Conservation (phyloP, 2,113 vertebrate genomes). For the Nothoprocta pentlandii region DNA sequence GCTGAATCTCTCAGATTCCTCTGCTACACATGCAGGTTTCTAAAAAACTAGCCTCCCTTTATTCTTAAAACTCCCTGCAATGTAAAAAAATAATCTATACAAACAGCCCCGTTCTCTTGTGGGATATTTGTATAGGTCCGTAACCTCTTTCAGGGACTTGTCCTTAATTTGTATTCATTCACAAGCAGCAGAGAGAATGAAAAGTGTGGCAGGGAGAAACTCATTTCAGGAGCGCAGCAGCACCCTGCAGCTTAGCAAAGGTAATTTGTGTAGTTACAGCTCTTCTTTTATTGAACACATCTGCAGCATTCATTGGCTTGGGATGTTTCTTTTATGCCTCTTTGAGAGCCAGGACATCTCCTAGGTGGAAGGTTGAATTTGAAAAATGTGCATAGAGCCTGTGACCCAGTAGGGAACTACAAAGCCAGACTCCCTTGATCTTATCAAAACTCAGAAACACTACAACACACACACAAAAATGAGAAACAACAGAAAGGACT, state of each 20-base stretch:
- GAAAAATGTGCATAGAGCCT: slow-evolving; percentile 34
- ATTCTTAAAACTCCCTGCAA: not conserved
- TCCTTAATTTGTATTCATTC: slow-evolving; percentile 67
- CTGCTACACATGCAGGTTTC: not conserved
- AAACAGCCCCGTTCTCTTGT: not conserved
- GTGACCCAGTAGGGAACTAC: slow-evolving; percentile 50
- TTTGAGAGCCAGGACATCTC: slow-evolving; percentile 37
- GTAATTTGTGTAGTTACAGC: slow-evolving; percentile 62
- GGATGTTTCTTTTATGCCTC: slow-evolving; percentile 51
- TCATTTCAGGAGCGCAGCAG: slow-evolving; percentile 53
- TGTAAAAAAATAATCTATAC: not conserved
- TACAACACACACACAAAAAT: not conserved
- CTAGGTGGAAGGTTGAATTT: slow-evolving; percentile 40
- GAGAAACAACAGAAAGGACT: slow-evolving; percentile 27
- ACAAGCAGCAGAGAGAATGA: slow-evolving; percentile 45
- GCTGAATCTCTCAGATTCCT: not conserved
- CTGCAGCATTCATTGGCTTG: slow-evolving; percentile 32
- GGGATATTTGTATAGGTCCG: slow-evolving; percentile 29
- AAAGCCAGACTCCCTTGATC: slow-evolving; percentile 25
- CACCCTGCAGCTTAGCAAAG: slow-evolving; percentile 54
- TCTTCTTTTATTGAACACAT: slow-evolving; percentile 62
- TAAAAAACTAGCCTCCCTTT: slow-evolving; percentile 4
- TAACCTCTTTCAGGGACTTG: slow-evolving; percentile 24
- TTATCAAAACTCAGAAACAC: slow-evolving; percentile 32
- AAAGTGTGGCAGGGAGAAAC: slow-evolving; percentile 53